phyloP scores from a whole-genome alignment of 1,140 invertebrate species.

The Phthorimaea operculella region DNA sequence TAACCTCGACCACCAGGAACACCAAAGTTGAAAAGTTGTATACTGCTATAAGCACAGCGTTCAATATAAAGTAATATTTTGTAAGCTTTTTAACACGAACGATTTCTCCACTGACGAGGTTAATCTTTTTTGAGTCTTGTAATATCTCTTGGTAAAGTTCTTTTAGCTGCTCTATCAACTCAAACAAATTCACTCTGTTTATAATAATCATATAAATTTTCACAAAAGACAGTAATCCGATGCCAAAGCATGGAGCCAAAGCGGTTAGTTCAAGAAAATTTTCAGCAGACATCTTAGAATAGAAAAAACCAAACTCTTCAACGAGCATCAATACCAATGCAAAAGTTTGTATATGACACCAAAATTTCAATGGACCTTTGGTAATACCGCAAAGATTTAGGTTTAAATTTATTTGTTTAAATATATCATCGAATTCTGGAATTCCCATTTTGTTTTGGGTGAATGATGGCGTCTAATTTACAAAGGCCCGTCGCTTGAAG shows the following conservation, averaged over 20 bases:
- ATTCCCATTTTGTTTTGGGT: conserved; percentile 29
- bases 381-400: conserved; percentile 18
- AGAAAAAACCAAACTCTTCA: conserved; percentile 30
- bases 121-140: conserved; percentile 18
- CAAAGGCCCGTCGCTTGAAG: neutral
- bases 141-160: conserved; percentile 23
- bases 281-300: conserved; percentile 31
- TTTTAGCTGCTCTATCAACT: conserved; percentile 22
- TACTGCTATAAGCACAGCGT: conserved; percentile 32
- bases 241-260: conserved; percentile 35
- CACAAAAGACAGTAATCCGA: conserved; percentile 30
- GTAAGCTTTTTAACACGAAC: conserved; percentile 27
- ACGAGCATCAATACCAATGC: conserved; percentile 22
- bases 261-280: conserved; percentile 28
- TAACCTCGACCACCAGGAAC: conserved; percentile 32
- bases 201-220: conserved; percentile 29
- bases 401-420: conserved; percentile 36
- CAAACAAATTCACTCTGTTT: conserved; percentile 31
- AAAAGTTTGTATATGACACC: neutral
- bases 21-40: conserved; percentile 42
- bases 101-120: conserved; percentile 24
- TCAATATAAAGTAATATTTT: conserved; percentile 43
- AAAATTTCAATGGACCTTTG: neutral
- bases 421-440: conserved; percentile 36
- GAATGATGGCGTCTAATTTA: neutral